A percentile compares a stretch with the other conserved stretches of the same genome.
These are phyloP conservation scores for Cosmopolites sordidus DNA, from an alignment of 2,888 invertebrate species.

Conservation along the genomic window DNA sequence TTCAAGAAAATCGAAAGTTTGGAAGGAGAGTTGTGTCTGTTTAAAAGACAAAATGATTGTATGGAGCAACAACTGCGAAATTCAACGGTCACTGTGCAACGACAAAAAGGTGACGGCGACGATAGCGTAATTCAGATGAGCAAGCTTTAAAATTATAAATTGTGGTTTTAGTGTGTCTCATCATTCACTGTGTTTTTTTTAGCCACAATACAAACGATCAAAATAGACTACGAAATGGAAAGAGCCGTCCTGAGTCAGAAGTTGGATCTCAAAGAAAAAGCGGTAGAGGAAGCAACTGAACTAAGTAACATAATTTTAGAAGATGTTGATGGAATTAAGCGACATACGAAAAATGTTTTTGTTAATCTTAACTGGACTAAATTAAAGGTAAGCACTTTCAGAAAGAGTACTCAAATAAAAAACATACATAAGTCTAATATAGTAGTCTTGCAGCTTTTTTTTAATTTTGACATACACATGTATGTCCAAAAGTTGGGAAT, in stretches of 20 bases:
- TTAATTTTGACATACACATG: no score
- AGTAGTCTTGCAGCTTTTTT: no score
- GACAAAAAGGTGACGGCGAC: slow-evolving; percentile 40
- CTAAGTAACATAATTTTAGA: slow-evolving; percentile 37
- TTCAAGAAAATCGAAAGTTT: slow-evolving; percentile 35
- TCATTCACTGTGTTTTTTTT: slow-evolving; percentile 8
- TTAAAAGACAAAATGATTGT: slow-evolving; percentile 35
- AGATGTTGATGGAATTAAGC: slow-evolving; percentile 36
- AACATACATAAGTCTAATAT: no score
- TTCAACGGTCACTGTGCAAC: slow-evolving; percentile 34
- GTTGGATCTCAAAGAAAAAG: slow-evolving; percentile 31
- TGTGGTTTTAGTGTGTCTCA: no score
- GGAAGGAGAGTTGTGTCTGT: slow-evolving; percentile 36
- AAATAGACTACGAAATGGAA: slow-evolving; percentile 39
- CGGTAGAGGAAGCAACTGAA: slow-evolving; percentile 36
- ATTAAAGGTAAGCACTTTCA: slow-evolving; percentile 26
- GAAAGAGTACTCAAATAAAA: no score
- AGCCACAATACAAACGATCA: slow-evolving; percentile 34
- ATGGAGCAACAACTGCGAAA: slow-evolving; percentile 37
- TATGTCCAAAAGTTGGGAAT: no score
- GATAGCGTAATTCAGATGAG: slow-evolving; percentile 7
- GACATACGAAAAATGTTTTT: slow-evolving; percentile 31
- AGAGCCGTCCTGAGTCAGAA: slow-evolving; percentile 33
- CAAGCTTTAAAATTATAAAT: neutral
- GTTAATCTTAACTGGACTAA: slow-evolving; percentile 25